Conservation (phyloP, 2,888 invertebrate species). For the Plagiodera versicolora region DNA sequence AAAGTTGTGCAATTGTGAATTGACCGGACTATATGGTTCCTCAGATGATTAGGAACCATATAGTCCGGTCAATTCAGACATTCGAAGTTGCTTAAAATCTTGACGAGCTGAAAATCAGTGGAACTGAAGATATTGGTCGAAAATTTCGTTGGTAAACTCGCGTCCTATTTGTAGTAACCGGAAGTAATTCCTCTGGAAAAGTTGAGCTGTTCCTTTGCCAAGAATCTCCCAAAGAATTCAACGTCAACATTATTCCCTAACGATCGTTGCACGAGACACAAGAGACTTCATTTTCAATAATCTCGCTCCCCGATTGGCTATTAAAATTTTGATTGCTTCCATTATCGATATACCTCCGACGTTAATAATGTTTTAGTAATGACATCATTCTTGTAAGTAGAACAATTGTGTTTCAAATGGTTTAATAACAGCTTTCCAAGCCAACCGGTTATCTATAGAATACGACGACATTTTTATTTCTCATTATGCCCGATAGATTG, state of each 20-base stretch:
- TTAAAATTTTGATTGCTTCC: constrained; percentile 1
- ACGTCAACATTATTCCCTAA: neutral
- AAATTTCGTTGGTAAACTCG: constrained; percentile 22
- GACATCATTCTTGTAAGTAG: constrained; percentile 50
- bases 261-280: neutral
- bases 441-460: constrained; percentile 36
- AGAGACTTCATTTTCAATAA: neutral
- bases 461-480: constrained; percentile 35
- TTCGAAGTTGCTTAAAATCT: too few species aligned
- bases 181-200: too few species aligned
- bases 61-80: too few species aligned
- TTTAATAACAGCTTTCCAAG: constrained; percentile 51
- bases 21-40: too few species aligned
- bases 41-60: too few species aligned
- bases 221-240: too few species aligned
- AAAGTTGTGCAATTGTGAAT: too few species aligned
- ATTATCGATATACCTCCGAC: constrained; percentile 1
- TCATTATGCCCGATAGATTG: neutral
- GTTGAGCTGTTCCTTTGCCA: too few species aligned
- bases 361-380: constrained; percentile 43
- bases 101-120: too few species aligned
- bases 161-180: too few species aligned
- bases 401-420: constrained; percentile 50
- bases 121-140: too few species aligned
- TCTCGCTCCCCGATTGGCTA: neutral